These are phyloP conservation scores for Falco columbarius DNA, from an alignment of 2,797 vertebrate genomes.

Conservation along the genomic window DNA sequence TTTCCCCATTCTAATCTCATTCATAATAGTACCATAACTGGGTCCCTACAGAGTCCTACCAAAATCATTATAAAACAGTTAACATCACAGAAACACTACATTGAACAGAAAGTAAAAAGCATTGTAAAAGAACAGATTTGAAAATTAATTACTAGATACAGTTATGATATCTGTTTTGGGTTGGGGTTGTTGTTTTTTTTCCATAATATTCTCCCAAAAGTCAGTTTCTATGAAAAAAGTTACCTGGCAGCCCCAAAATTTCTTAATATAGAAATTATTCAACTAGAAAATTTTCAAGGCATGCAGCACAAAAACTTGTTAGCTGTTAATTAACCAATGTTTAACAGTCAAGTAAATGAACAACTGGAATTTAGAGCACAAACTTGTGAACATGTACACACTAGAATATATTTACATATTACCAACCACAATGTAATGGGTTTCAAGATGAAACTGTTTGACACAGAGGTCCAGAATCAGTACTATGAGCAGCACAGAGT, in stretches of 20 bases:
- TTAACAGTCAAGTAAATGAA: neutral
- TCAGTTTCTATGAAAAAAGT: neutral
- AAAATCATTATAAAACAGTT: constrained; percentile 46
- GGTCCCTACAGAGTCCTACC: constrained; percentile 29
- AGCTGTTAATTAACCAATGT: neutral
- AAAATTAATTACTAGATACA: constrained; percentile 15
- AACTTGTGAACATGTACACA: too few relatives aligned
- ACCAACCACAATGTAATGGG: neutral
- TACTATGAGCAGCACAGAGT: neutral
- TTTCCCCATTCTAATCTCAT: constrained; percentile 48
- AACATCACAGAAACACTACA: neutral
- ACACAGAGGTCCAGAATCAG: neutral
- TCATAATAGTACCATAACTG: constrained; percentile 51
- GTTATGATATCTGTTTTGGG: neutral
- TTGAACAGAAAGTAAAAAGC: constrained; percentile 3
- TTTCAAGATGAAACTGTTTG: neutral
- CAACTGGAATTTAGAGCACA: neutral
- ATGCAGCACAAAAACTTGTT: neutral
- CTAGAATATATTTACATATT: neutral
- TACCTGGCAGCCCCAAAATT: neutral
- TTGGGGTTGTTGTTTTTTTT: neutral
- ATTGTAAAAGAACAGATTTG: constrained; percentile 2
- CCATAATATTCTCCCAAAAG: neutral
- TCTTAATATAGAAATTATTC: neutral
- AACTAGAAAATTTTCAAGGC: neutral